These are phyloP conservation scores for Drosophila miranda DNA, from an alignment of 1,140 invertebrate species.

Conservation along the genomic window DNA sequence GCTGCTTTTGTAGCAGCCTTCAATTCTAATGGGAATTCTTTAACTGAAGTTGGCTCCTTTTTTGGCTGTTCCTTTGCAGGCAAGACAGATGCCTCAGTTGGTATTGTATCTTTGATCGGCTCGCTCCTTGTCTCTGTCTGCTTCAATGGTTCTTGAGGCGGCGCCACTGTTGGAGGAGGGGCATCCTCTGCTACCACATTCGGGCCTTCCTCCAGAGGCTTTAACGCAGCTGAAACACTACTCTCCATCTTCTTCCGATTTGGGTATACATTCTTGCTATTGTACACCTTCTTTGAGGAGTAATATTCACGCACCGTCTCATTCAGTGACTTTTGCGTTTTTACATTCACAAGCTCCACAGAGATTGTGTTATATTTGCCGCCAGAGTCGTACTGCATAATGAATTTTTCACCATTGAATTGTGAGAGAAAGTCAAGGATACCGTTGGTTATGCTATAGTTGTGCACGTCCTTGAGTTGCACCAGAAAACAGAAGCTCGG, in stretches of 20 bases:
- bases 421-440: constrained; percentile 11
- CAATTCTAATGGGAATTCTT: background rate
- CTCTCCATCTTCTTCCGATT: background rate
- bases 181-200: too few species aligned
- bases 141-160: background rate
- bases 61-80: background rate
- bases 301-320: constrained; percentile 25
- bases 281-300: background rate
- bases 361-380: background rate
- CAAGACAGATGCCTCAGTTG: background rate
- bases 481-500: constrained; percentile 35
- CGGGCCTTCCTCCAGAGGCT: too few species aligned
- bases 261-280: background rate
- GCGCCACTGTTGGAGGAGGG: too few species aligned
- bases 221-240: too few species aligned
- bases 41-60: background rate
- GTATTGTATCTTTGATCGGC: background rate
- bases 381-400: background rate
- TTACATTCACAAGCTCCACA: constrained; percentile 36
- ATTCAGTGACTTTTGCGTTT: constrained; percentile 38
- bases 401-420: constrained; percentile 34
- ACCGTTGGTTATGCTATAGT: constrained; percentile 16
- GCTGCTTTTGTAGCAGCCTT: too few species aligned
- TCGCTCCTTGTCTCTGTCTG: background rate
- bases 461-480: constrained; percentile 44